phyloP scores from a whole-genome alignment of 2,113 vertebrate species.

The Silurus asotus region DNA sequence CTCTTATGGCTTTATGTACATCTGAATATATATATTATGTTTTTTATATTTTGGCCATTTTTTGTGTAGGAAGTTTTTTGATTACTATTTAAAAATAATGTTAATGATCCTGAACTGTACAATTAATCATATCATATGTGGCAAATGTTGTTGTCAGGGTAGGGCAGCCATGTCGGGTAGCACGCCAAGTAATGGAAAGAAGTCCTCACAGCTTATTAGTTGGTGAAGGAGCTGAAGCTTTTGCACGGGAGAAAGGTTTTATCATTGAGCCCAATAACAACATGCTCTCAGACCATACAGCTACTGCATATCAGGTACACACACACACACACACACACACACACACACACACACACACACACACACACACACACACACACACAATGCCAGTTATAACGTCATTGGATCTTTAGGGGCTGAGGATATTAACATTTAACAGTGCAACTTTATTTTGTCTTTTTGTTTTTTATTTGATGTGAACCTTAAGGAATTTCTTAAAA shows the following conservation, averaged over 20 bases:
- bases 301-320: constrained; percentile 58
- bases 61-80: constrained; percentile 8
- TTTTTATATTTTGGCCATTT: background rate
- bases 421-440: background rate
- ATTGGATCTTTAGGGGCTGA: background rate
- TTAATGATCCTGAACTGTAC: background rate
- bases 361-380: background rate
- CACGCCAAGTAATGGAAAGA: constrained; percentile 52
- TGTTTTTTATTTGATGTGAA: background rate
- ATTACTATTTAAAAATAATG: background rate
- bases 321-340: background rate
- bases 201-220: constrained; percentile 52
- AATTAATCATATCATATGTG: background rate
- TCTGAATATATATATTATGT: constrained; percentile 1
- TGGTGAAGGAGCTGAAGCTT: constrained; percentile 59
- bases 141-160: constrained; percentile 39
- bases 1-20: background rate
- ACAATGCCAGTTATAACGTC: background rate
- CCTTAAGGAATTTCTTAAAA: constrained; percentile 58
- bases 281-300: constrained; percentile 52
- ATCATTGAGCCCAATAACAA: constrained; percentile 56
- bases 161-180: constrained; percentile 45
- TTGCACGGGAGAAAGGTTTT: constrained; percentile 47
- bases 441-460: background rate
- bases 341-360: background rate